These are phyloP conservation scores for Procambarus virginalis DNA, from an alignment of 1,140 invertebrate species.

Conservation along the genomic window DNA sequence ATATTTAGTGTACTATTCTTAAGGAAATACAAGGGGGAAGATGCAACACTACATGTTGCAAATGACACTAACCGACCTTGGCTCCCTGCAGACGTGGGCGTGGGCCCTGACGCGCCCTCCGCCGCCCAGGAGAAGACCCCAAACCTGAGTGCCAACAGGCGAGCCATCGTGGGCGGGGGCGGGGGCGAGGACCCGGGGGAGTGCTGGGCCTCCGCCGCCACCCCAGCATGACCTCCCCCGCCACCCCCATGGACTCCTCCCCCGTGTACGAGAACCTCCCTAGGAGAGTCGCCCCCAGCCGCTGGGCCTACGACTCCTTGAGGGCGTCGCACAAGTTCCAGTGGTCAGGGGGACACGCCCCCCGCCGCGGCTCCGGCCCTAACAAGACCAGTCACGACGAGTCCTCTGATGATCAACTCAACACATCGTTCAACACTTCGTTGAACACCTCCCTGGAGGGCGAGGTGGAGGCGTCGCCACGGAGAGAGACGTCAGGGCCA, in stretches of 20 bases:
- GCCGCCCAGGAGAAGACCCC: constrained; percentile 64
- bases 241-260: constrained; percentile 47
- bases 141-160: constrained; percentile 59
- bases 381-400: constrained; percentile 32
- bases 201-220: constrained; percentile 46
- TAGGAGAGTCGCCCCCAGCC: constrained; percentile 32
- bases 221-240: constrained; percentile 64
- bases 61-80: too few species aligned
- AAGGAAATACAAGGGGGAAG: too few species aligned
- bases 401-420: constrained; percentile 48
- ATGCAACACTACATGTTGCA: too few species aligned
- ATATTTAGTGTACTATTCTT: too few species aligned
- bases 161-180: constrained; percentile 23
- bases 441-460: constrained; percentile 60
- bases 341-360: constrained; percentile 29
- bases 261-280: constrained; percentile 70
- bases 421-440: constrained; percentile 50
- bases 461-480: constrained; percentile 42
- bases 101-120: constrained; percentile 51
- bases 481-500: background rate
- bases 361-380: constrained; percentile 16
- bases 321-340: constrained; percentile 69
- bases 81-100: constrained; percentile 37
- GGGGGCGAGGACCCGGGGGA: constrained; percentile 18
- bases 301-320: constrained; percentile 69